Base-by-base conservation (phyloP, 2,888 invertebrate genomes). In the Catocala sponsa region DNA sequence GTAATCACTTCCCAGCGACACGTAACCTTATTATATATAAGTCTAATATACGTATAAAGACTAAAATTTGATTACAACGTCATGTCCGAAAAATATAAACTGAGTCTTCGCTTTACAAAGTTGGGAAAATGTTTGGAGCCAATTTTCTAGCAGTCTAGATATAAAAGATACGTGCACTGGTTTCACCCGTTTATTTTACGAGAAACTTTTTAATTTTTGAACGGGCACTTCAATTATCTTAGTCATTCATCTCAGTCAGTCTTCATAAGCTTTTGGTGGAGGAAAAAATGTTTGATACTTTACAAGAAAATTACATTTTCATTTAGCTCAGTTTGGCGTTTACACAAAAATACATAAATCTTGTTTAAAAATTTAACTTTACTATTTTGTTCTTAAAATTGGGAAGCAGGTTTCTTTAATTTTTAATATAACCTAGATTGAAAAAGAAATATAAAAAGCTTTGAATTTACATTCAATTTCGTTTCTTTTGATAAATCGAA, bases 161-260 rank as follows among this genome's bases (percentile, higher is more conserved):
- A 64, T 62, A 68, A 75, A 68, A 62, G 65, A 57, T 67, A 52
- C 55, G 56, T 64, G 60, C 51, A 61, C 49, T 63, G 55, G 15
- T 50, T 70, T 64, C 59, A 69, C 66, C 65, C 57, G 67, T 71
- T 71, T 67, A 63, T 74, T 68, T 74, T 62, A 71, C 59, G 59
- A 72, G 70, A 65, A 81, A 80, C 69, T 82, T 88, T 86, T 83
- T 82, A 84, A 85, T 86, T 85, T 86, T 83, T 75, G 80, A 82
- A 83, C 81, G 81, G 80, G 80, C 80, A 79, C 85, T 88, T 86
- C 86, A 89, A 91, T 91, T 91, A 90, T 87, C 83, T 83, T 51
- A 80, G 82, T 80, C 86, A 90, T 91, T 90, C 86, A 89, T 91
- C 90, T 89, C 86, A 87, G 91, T 90, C 90, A 83, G 78, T 80